A percentile compares a stretch with the other conserved stretches of the same genome.
Evolutionary conservation across 1,140 invertebrate genomes (phyloP).

Genomic region (Xylocopa sonorina): DNA sequence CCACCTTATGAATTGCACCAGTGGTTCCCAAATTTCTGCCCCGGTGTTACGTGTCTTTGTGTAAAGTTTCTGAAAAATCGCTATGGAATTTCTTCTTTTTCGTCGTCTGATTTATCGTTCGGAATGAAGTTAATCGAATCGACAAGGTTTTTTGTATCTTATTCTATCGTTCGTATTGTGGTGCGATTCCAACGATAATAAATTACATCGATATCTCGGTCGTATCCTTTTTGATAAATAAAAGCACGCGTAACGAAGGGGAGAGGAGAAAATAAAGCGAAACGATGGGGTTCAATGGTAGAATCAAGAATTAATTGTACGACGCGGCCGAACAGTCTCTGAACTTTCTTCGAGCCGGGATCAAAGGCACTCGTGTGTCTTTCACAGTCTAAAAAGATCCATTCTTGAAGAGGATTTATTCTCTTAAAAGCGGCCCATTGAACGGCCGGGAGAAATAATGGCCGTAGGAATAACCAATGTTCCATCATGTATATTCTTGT

Average conservation of each 20-base stretch:
- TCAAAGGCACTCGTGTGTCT: slow-evolving; percentile 26
- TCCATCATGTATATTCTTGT: slow-evolving; percentile 42
- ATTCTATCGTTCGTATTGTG: neutral
- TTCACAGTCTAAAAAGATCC: slow-evolving; percentile 27
- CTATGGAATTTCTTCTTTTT: too few relatives aligned
- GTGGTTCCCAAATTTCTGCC: too few relatives aligned
- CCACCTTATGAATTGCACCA: too few relatives aligned
- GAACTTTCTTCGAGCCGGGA: slow-evolving; percentile 18
- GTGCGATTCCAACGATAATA: neutral
- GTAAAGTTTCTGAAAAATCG: too few relatives aligned
- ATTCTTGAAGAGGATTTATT: slow-evolving; percentile 39
- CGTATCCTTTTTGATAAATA: neutral
- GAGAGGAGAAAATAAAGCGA: neutral
- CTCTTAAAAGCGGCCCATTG: slow-evolving; percentile 36
- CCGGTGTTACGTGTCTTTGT: too few relatives aligned
- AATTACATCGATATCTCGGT: neutral
- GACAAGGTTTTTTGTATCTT: neutral
- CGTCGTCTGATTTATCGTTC: too few relatives aligned
- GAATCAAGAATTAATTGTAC: slow-evolving; percentile 48
- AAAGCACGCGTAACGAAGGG: neutral
- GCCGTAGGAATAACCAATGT: slow-evolving; percentile 31
- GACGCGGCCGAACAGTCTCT: slow-evolving; percentile 1
- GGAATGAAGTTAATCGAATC: neutral
- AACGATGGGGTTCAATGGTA: neutral
- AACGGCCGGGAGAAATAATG: slow-evolving; percentile 30